Evolutionary conservation across 2,797 vertebrate genomes (phyloP).

Genomic region (Avahi laniger): DNA sequence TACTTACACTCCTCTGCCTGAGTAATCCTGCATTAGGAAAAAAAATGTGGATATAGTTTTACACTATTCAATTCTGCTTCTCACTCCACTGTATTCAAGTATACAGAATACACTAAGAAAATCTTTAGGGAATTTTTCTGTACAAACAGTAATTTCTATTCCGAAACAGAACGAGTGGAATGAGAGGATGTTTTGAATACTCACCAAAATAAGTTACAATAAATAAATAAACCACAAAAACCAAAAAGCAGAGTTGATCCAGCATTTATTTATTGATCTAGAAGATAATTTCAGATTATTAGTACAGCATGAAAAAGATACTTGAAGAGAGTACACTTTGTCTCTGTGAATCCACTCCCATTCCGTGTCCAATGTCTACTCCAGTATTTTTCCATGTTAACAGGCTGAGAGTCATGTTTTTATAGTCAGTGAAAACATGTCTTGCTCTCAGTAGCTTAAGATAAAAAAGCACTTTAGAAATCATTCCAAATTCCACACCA

Average conservation of each 20-base stretch:
- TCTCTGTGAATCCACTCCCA: background rate
- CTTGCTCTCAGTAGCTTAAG: background rate
- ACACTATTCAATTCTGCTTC: background rate
- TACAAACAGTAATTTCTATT: conserved; percentile 36
- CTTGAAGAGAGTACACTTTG: background rate
- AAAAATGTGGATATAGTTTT: background rate
- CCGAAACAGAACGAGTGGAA: background rate
- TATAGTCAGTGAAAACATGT: background rate
- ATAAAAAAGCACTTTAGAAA: background rate
- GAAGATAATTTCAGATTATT: background rate
- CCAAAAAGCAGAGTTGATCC: background rate
- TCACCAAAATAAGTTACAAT: background rate
- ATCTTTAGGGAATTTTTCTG: background rate
- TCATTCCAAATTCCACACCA: background rate
- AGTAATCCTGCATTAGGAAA: background rate
- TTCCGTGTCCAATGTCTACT: background rate
- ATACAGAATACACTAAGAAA: background rate
- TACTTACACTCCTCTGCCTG: background rate
- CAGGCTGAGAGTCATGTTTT: background rate
- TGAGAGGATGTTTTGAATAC: background rate
- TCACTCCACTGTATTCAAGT: background rate
- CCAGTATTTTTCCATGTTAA: background rate
- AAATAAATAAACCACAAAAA: background rate
- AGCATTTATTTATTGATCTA: background rate
- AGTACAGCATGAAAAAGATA: background rate